Conservation (phyloP, 1,140 invertebrate species). For the Hyles vespertilio region DNA sequence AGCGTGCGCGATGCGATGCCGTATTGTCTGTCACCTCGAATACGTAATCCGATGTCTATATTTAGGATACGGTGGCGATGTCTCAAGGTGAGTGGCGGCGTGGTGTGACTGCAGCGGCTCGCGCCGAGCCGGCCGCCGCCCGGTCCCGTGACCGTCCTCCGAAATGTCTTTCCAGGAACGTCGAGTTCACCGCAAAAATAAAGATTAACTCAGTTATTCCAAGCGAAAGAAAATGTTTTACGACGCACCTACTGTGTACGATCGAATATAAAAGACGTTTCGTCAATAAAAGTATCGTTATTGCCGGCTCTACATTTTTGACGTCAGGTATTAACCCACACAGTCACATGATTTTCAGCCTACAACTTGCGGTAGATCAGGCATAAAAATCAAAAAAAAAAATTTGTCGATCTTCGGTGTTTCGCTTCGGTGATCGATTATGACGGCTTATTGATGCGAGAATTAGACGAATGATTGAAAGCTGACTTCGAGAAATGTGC, state of each 20-base stretch:
- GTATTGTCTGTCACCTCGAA: slow-evolving; percentile 29
- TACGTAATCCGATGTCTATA: slow-evolving; percentile 40
- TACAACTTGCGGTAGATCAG: slow-evolving; percentile 52
- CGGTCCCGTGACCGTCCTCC: slow-evolving; percentile 11
- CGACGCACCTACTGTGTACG: slow-evolving; percentile 51
- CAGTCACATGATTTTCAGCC: slow-evolving; percentile 44
- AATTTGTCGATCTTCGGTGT: not conserved
- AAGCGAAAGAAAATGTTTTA: slow-evolving; percentile 53
- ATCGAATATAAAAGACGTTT: slow-evolving; percentile 31
- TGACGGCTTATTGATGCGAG: not conserved
- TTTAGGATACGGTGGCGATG: slow-evolving; percentile 35
- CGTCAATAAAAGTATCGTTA: slow-evolving; percentile 56
- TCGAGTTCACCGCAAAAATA: slow-evolving; percentile 50
- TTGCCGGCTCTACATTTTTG: slow-evolving; percentile 30
- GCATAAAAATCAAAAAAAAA: slow-evolving; percentile 20
- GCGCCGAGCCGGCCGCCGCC: slow-evolving; percentile 4
- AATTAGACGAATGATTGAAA: not conserved
- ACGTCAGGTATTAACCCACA: slow-evolving; percentile 34
- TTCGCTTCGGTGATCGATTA: too few relatives aligned
- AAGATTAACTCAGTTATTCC: slow-evolving; percentile 35
- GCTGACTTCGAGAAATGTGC: not conserved
- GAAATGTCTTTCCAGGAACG: slow-evolving; percentile 34
- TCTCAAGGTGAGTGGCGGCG: slow-evolving; percentile 32
- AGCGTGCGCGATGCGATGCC: slow-evolving; percentile 11
- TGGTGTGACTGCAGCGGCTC: slow-evolving; percentile 16